Conservation (phyloP, 1,140 invertebrate species). For the Camponotus vicinus region DNA sequence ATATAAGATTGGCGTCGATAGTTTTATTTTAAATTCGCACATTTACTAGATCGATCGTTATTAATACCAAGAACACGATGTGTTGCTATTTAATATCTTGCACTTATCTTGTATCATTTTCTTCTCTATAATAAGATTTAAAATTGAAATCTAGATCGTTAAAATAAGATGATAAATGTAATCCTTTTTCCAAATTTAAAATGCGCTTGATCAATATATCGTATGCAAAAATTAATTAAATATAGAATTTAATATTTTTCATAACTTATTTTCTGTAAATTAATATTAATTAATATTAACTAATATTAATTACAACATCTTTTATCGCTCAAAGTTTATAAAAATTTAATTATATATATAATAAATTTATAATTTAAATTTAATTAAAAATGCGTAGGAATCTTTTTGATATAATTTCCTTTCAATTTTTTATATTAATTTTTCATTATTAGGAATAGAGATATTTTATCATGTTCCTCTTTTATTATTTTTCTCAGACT, state of each 20-base stretch:
- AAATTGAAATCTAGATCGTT: constrained; percentile 10
- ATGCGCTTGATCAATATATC: neutral
- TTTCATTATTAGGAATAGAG: constrained; percentile 29
- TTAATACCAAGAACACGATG: neutral
- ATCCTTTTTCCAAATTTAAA: no score
- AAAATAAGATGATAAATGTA: no score
- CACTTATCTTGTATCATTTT: neutral
- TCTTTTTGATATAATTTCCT: constrained; percentile 21
- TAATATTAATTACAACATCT: neutral
- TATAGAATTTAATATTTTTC: neutral
- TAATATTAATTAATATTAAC: no score
- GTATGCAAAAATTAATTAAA: neutral
- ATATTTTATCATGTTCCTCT: neutral
- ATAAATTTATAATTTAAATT: constrained; percentile 12
- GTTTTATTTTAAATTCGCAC: constrained; percentile 17
- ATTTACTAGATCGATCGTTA: constrained; percentile 12
- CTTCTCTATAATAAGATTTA: neutral
- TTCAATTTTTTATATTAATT: constrained; percentile 5
- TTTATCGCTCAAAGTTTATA: constrained; percentile 5
- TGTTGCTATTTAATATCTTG: neutral
- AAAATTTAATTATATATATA: constrained; percentile 34
- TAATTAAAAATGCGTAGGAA: neutral
- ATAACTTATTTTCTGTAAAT: neutral
- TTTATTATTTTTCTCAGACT: constrained; percentile 34
- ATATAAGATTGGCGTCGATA: constrained; percentile 18